Evolutionary conservation across 2,113 vertebrate genomes (phyloP).

Genomic region (Oreotragus oreotragus): DNA sequence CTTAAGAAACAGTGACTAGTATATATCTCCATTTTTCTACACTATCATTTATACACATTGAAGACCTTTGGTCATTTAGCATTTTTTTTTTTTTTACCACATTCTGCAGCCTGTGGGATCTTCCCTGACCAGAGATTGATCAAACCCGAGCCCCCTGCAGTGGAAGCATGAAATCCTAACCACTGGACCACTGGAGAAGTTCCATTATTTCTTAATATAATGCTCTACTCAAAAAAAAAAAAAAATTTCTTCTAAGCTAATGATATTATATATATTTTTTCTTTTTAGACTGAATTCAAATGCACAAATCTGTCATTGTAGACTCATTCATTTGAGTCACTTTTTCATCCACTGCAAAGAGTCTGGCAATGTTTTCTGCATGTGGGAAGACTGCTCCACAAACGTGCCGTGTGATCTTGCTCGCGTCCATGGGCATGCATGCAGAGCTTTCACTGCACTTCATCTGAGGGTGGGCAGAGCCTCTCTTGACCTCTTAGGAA

Average conservation of each 20-base stretch:
- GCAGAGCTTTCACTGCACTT: neutral
- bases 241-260: neutral
- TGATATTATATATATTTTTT: neutral
- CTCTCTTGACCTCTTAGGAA: neutral
- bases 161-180: neutral
- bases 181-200: neutral
- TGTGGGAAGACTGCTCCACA: no score
- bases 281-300: neutral
- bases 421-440: rapidly evolving
- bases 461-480: neutral
- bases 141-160: neutral
- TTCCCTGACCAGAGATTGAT: neutral
- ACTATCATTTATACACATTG: neutral
- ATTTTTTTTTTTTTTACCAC: neutral
- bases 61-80: neutral
- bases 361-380: neutral
- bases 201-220: neutral
- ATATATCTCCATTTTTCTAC: neutral
- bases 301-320: neutral
- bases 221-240: neutral
- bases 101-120: neutral
- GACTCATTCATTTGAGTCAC: neutral
- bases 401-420: rapidly evolving
- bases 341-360: neutral
- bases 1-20: neutral